Percentiles rank a stretch among this genome's conserved stretches.
phyloP scores from a whole-genome alignment of 2,888 invertebrate species.

The Achlya flavicornis region DNA sequence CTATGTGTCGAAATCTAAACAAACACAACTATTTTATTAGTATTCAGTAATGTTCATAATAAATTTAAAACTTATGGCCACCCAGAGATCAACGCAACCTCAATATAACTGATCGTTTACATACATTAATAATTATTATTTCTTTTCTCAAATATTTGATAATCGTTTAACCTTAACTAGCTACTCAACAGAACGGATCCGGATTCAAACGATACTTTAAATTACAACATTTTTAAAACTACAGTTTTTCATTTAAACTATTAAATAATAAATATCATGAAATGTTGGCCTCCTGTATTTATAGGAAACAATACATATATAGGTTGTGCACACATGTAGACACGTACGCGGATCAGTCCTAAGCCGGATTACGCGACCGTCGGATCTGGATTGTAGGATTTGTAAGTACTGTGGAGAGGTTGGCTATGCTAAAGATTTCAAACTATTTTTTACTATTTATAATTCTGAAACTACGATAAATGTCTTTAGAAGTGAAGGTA shows the following conservation, averaged over 20 bases:
- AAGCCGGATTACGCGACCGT: constrained; percentile 79
- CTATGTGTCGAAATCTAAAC: constrained; percentile 20
- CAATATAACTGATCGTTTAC: constrained; percentile 26
- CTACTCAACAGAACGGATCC: neutral
- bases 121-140: constrained; percentile 25
- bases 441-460: too few species aligned
- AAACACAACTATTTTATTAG: constrained; percentile 19
- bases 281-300: constrained; percentile 21
- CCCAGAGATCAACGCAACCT: constrained; percentile 24
- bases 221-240: neutral
- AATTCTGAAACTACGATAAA: too few species aligned
- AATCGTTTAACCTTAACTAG: constrained; percentile 17
- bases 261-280: too few species aligned
- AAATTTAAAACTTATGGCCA: constrained; percentile 38
- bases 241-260: too few species aligned
- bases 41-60: constrained; percentile 28
- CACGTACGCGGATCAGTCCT: constrained; percentile 64
- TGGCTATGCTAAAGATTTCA: constrained; percentile 66
- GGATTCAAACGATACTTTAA: neutral
- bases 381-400: constrained; percentile 66
- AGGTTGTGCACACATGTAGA: constrained; percentile 44
- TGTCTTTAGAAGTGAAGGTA: too few species aligned
- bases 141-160: constrained; percentile 18
- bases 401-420: constrained; percentile 53
- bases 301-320: constrained; percentile 43